Percentiles rank a stretch among this genome's conserved stretches.
Conservation (phyloP, 2,113 vertebrate genomes). For the Myodes glareolus region DNA sequence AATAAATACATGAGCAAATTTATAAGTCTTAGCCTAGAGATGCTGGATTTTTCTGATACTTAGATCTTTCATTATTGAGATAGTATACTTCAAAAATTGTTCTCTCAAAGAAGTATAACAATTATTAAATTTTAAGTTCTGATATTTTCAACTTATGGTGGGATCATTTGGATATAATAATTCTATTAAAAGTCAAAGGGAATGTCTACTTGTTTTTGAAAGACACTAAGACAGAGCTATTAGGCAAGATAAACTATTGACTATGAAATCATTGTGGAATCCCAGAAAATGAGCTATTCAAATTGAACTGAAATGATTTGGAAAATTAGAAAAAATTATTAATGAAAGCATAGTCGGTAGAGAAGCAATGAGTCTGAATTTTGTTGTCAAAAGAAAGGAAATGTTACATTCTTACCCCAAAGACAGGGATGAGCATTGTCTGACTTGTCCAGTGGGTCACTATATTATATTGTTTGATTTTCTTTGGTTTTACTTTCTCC, state of each 20-base stretch:
- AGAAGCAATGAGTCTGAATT: neutral
- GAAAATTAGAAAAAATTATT: neutral
- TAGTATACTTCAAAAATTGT: neutral
- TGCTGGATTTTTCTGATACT: neutral
- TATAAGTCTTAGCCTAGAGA: neutral
- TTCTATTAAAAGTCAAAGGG: neutral
- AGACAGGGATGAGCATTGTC: neutral
- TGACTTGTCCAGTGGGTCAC: fast-evolving
- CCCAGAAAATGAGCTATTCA: neutral
- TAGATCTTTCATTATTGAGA: neutral
- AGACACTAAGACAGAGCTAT: neutral
- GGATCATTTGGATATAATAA: no score
- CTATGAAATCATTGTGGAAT: neutral
- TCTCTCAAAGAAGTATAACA: neutral
- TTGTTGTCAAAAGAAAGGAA: neutral
- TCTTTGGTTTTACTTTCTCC: neutral
- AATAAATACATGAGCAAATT: neutral
- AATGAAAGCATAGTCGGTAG: neutral
- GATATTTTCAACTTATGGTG: neutral
- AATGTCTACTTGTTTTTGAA: neutral
- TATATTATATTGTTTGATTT: neutral
- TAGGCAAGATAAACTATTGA: neutral
- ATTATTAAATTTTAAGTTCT: neutral
- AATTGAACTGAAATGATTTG: neutral
- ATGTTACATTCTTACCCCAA: neutral